Evolutionary conservation across 1,140 invertebrate species (phyloP).

Genomic region (Sogatella furcifera): DNA sequence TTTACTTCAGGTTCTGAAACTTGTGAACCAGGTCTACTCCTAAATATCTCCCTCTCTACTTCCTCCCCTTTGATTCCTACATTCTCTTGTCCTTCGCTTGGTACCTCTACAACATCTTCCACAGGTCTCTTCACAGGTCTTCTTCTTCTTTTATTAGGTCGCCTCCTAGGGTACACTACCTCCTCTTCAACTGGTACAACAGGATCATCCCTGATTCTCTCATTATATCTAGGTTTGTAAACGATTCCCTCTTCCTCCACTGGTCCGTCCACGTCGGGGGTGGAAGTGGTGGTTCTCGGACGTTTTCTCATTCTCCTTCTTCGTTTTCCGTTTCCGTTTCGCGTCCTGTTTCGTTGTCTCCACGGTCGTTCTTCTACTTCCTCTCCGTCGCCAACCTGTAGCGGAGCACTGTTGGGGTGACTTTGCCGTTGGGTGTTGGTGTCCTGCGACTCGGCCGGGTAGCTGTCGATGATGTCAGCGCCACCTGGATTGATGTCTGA

Average conservation of each 20-base stretch:
- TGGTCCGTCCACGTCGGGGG: constrained; percentile 1
- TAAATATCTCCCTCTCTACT: constrained; percentile 1
- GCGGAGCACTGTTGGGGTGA: background rate
- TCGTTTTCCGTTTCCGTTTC: constrained; percentile 15
- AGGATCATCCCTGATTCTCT: constrained; percentile 8
- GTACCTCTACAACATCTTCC: too few relatives aligned
- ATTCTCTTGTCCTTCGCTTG: too few relatives aligned
- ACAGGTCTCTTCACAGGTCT: constrained; percentile 18
- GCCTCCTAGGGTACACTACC: constrained; percentile 27
- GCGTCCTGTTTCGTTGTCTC: background rate
- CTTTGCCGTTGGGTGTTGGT: background rate
- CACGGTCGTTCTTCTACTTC: background rate
- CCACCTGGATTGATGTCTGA: background rate
- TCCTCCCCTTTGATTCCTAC: background rate
- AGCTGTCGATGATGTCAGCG: background rate
- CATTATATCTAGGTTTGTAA: background rate
- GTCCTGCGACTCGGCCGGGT: background rate
- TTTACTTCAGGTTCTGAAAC: too few relatives aligned
- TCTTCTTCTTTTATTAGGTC: constrained; percentile 34
- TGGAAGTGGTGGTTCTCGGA: constrained; percentile 17
- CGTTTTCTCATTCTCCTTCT: constrained; percentile 20
- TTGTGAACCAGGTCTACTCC: too few relatives aligned
- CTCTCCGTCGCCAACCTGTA: background rate
- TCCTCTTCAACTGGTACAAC: constrained; percentile 23
- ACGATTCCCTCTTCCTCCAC: background rate